Conservation (phyloP, 1,140 invertebrate species). For the Anastrepha ludens region DNA sequence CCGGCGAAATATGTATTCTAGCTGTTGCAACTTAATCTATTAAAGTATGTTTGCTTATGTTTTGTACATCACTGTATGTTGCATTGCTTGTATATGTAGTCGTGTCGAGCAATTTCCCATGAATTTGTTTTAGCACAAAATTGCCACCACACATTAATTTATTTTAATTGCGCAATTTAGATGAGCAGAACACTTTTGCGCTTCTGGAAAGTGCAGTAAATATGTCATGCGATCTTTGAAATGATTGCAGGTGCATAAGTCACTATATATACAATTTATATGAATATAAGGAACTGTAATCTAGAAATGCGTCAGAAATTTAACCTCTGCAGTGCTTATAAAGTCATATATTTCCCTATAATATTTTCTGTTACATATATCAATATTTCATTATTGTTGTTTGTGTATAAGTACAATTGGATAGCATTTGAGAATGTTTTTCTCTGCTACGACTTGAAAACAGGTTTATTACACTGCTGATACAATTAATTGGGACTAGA, state of each 20-base stretch:
- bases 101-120: background rate
- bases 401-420: background rate
- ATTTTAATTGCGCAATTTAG: slow-evolving; percentile 18
- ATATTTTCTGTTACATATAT: background rate
- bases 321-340: background rate
- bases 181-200: background rate
- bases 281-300: too few species aligned
- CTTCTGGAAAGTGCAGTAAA: background rate
- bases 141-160: slow-evolving; percentile 30
- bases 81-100: background rate
- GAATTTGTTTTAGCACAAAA: background rate
- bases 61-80: too few species aligned
- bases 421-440: too few species aligned
- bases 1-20: too few species aligned
- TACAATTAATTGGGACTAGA: too few species aligned
- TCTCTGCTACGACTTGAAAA: too few species aligned
- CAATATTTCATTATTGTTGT: background rate
- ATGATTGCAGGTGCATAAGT: too few species aligned
- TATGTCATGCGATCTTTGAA: too few species aligned
- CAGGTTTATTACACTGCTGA: too few species aligned
- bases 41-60: too few species aligned
- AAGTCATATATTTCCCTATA: background rate
- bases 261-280: too few species aligned
- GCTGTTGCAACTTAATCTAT: too few species aligned
- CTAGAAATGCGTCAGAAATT: background rate